These are phyloP conservation scores for Aradophagus sp. DNA, from an alignment of 1,140 invertebrate species.

Conservation along the genomic window DNA sequence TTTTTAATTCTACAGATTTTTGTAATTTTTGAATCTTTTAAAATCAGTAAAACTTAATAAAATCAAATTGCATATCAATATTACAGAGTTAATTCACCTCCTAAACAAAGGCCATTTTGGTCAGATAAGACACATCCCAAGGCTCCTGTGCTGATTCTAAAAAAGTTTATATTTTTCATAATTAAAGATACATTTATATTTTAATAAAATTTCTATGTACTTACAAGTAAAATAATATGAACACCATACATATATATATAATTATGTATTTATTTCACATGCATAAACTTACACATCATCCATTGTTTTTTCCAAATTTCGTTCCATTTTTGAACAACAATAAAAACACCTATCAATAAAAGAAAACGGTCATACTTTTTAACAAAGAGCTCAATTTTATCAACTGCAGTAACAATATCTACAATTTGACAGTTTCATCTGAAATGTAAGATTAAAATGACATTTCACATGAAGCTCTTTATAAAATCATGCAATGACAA, in stretches of 20 bases:
- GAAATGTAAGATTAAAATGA: neutral
- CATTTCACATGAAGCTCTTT: neutral
- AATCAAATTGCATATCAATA: neutral
- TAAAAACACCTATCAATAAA: neutral
- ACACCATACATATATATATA: too few relatives aligned
- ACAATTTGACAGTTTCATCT: constrained; percentile 8
- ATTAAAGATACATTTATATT: too few relatives aligned
- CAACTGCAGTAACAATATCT: constrained; percentile 3
- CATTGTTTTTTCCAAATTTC: constrained; percentile 68
- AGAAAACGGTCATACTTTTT: neutral
- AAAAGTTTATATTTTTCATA: too few relatives aligned
- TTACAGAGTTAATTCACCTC: constrained; percentile 58
- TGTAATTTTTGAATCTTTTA: too few relatives aligned
- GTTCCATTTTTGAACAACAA: constrained; percentile 67
- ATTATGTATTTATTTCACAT: too few relatives aligned
- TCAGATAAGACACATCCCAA: constrained; percentile 70
- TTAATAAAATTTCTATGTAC: neutral
- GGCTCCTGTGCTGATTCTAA: constrained; percentile 64
- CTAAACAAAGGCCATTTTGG: constrained; percentile 71
- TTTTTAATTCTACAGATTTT: neutral
- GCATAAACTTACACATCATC: constrained; percentile 68
- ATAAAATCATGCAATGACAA: constrained; percentile 8
- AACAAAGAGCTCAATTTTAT: neutral
- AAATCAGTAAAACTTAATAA: too few relatives aligned
- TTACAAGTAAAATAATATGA: constrained; percentile 14